Evolutionary conservation across 2,888 invertebrate species (phyloP), one percentile per base, ranked within the genome.

Genomic region (Pristionchus exspectatus): DNA sequence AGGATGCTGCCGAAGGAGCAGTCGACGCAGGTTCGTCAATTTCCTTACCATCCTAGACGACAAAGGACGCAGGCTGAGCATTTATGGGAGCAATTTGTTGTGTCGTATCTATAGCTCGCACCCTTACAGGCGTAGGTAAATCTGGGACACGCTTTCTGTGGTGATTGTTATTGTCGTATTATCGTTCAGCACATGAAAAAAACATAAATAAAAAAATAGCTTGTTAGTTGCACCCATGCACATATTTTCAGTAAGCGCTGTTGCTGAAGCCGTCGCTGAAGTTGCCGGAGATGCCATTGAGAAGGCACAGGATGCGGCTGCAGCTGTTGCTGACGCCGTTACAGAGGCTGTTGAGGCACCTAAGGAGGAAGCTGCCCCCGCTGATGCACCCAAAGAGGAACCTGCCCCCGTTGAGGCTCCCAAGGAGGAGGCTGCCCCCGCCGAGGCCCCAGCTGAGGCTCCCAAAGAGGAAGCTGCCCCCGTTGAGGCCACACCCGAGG

Each of bases 21-120:
- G 74, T 38, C 74, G 74, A 74, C 18, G 81, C 81, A 50, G 81
- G 81, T 81, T 27, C 81, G 84, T 85, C 33, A 85, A 21, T 24
- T 77, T 77, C 9, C 33, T 38, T 38, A 77, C 38, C 18, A 21
- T 33, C 38, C 4, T 24, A 5, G 16, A 7, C 14, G 10, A 9
- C 77, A 5, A 30, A 72, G 16, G 27, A 5, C 27, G 72, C 9
- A 56, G 16, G 7, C 10, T 63, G 21, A 7, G 10, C 63, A n/a
- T 63, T 50, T 10, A 9, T 50, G 44, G 63, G 63, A 2, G n/a
- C 14, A 12, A 3, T 2, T 16, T 30, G 38, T 74, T 74, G 38
- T 18, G 74, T 30, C 44, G n/a, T 50, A 38, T 44, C 50, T n/a
- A 50, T 30, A 18, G 44, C n/a, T 24, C 50, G 10, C 27, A n/a